Evolutionary conservation across 2,888 invertebrate species (phyloP), one percentile per base, ranked within the genome.

Genomic region (Orthosia gothica): DNA sequence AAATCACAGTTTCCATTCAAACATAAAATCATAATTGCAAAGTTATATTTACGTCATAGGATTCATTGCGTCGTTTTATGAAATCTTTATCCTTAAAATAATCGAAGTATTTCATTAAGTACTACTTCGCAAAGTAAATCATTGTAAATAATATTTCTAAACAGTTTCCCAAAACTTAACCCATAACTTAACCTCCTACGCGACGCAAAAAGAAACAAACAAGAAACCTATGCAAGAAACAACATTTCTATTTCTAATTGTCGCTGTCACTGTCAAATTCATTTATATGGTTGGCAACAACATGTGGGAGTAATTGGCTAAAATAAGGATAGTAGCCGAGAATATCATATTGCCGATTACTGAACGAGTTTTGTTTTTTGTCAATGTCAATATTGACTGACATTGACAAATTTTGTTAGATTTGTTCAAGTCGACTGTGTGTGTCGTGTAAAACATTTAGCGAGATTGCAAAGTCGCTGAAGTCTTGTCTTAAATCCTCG

Each of bases 11-110:
- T 59, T 40, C 13, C 13, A 61, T 40, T 18, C n/a, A 61, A 61
- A 59, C 59, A 40, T n/a, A 15, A 18, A 20, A 59, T 18, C 18
- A 13, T 5, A 0, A 11, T 59, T 66, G 16, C 0, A 13, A 55
- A 62, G 57, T 20, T 70, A 55, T 84, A 94, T 96, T 95, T 92
- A 97, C 97, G 97, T 97, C 96, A 97, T 94, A 65, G 97, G 97
- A 97, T 97, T 97, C 97, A 97, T 97, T 82, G 86, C 95, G 65
- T 52, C 9, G 54, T 74, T 70, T 71, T 70, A 47, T 59, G 32
- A 20, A 18, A 64, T 59, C 7, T 40, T 18, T 15, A 40, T 45
- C 13, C 11, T 18, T 47, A n/a, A 4, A 67, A 63, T 23, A 59
- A 45, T 12, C 12, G 5, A n/a, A 50, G 3, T 15, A 74, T n/a